A percentile compares a stretch with the other conserved stretches of the same genome.
These are phyloP conservation scores for Oedothorax gibbosus DNA, from an alignment of 1,140 invertebrate species.

Conservation along the genomic window DNA sequence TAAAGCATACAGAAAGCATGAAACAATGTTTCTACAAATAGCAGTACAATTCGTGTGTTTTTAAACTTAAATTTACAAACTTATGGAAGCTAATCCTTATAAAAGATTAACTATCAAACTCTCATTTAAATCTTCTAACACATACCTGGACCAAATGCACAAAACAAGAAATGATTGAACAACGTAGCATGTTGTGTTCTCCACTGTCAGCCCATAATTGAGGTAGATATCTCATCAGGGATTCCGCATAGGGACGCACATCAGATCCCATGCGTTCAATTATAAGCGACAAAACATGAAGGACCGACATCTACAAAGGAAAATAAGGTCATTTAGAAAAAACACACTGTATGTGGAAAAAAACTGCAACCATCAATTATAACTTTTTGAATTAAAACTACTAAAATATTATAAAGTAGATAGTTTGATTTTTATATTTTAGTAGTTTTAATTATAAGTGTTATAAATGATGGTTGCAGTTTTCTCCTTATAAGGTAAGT, in stretches of 20 bases:
- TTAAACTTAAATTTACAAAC: no score
- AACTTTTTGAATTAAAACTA: background rate
- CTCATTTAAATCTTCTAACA: background rate
- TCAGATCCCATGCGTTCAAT: constrained; percentile 84
- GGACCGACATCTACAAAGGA: constrained; percentile 81
- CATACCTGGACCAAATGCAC: constrained; percentile 81
- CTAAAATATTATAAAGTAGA: no score
- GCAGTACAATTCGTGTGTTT: no score
- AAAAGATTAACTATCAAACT: no score
- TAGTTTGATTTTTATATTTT: no score
- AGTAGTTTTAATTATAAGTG: no score
- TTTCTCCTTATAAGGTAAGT: no score
- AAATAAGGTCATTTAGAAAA: background rate
- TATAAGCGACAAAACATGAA: constrained; percentile 90
- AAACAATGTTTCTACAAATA: no score
- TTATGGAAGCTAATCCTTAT: no score
- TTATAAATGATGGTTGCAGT: no score
- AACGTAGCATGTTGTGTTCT: constrained; percentile 90
- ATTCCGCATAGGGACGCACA: constrained; percentile 76
- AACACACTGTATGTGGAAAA: background rate
- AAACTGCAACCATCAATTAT: background rate
- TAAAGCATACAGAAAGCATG: no score
- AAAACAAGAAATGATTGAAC: constrained; percentile 88
- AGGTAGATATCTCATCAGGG: constrained; percentile 85
- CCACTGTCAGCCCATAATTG: constrained; percentile 87